phyloP scores from a whole-genome alignment of 2,797 vertebrate species.

The Pseudocheirus occidentalis region DNA sequence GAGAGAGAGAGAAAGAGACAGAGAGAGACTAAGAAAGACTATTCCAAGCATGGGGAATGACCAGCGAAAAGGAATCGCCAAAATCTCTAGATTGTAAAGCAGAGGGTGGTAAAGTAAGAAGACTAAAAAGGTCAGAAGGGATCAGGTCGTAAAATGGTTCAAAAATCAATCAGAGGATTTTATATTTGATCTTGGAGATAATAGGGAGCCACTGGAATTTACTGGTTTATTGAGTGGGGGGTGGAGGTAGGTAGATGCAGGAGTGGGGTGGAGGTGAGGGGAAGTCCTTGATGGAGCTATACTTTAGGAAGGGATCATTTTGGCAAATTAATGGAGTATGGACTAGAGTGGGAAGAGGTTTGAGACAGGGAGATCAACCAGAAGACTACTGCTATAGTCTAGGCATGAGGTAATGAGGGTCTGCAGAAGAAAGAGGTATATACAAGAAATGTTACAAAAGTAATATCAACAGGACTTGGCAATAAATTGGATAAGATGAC shows the following conservation, averaged over 20 bases:
- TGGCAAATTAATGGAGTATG: neutral
- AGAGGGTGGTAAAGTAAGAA: neutral
- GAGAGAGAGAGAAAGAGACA: no score
- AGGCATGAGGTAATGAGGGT: neutral
- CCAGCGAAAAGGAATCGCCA: neutral
- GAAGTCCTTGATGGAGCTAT: neutral
- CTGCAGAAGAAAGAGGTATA: neutral
- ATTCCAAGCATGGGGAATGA: neutral
- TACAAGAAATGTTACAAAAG: neutral
- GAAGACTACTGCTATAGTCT: neutral
- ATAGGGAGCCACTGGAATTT: no score
- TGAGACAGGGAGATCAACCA: neutral
- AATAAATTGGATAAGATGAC: no score
- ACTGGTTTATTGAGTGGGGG: no score
- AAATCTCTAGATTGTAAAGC: neutral
- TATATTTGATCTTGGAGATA: no score
- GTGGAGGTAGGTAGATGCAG: no score
- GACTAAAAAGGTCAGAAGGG: neutral
- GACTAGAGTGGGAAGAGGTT: neutral
- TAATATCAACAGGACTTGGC: no score
- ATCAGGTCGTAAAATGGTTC: no score
- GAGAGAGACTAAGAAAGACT: no score
- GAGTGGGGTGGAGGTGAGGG: no score
- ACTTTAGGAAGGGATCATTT: no score
- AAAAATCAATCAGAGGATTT: no score